These are phyloP conservation scores for Xiphorhynchus elegans DNA, from an alignment of 2,113 vertebrate genomes.

Conservation along the genomic window DNA sequence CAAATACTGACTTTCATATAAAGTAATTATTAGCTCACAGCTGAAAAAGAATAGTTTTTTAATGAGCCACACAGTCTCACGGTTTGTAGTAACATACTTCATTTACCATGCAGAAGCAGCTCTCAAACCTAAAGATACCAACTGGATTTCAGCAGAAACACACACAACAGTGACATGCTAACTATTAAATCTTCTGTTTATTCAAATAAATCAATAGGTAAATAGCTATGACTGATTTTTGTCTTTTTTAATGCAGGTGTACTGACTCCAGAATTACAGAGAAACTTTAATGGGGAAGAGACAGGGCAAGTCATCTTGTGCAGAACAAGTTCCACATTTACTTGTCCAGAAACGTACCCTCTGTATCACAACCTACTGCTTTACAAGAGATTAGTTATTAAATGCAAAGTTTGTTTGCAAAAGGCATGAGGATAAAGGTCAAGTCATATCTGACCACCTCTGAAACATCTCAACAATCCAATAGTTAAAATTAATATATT, in stretches of 20 bases:
- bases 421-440: not conserved
- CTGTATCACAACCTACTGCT: not conserved
- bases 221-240: not conserved
- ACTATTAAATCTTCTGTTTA: conserved; percentile 15
- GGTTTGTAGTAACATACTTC: not conserved
- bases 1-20: not conserved
- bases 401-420: not conserved
- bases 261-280: not conserved
- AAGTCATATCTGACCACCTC: not conserved
- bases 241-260: not conserved
- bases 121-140: not conserved
- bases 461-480: not conserved
- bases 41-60: not conserved
- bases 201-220: not conserved
- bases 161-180: not conserved
- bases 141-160: not conserved
- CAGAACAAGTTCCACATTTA: not conserved
- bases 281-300: not conserved
- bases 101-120: not conserved
- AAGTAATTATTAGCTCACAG: not conserved
- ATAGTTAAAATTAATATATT: not conserved
- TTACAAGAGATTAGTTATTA: not conserved
- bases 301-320: not conserved
- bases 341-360: not conserved
- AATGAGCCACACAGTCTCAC: not conserved